phyloP scores from a whole-genome alignment of 2,888 invertebrate genomes.

The Lissonota sp. region DNA sequence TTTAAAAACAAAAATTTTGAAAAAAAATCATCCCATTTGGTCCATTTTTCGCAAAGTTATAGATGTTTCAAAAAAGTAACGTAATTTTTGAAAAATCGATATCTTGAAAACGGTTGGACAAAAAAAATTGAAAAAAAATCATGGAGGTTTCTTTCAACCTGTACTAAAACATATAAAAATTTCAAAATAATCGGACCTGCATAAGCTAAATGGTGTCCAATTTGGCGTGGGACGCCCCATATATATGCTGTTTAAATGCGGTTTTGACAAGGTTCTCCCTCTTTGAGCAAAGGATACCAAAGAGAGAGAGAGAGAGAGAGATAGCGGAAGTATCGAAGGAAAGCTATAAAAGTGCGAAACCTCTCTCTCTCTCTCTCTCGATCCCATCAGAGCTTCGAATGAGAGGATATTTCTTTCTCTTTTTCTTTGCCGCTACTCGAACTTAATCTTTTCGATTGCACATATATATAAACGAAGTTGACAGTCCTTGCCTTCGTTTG shows the following conservation, averaged over 20 bases:
- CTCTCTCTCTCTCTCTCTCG: conserved; percentile 11
- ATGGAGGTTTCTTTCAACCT: no score
- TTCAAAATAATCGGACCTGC: no score
- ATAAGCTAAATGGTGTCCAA: no score
- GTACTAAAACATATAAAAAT: no score
- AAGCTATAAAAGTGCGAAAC: conserved; percentile 61
- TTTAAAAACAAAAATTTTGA: no score
- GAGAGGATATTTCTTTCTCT: conserved; percentile 19
- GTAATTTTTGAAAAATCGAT: no score
- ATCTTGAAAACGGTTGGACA: no score
- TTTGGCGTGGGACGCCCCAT: no score
- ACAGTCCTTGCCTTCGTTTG: conserved; percentile 7
- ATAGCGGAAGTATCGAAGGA: conserved; percentile 52
- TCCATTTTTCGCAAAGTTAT: no score
- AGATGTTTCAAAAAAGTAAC: no score
- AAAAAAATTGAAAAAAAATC: no score
- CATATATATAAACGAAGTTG: conserved; percentile 10
- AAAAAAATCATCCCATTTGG: no score
- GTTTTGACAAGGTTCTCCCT: conserved; percentile 70
- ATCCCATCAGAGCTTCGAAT: conserved; percentile 23
- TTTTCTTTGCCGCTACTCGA: conserved; percentile 22
- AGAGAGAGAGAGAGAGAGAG: conserved; percentile 10
- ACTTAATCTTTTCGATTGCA: conserved; percentile 56
- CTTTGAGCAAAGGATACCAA: conserved; percentile 15
- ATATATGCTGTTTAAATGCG: conserved; percentile 75